Evolutionary conservation across 2,888 invertebrate species (phyloP).

Genomic region (Pharmacophagus antenor): DNA sequence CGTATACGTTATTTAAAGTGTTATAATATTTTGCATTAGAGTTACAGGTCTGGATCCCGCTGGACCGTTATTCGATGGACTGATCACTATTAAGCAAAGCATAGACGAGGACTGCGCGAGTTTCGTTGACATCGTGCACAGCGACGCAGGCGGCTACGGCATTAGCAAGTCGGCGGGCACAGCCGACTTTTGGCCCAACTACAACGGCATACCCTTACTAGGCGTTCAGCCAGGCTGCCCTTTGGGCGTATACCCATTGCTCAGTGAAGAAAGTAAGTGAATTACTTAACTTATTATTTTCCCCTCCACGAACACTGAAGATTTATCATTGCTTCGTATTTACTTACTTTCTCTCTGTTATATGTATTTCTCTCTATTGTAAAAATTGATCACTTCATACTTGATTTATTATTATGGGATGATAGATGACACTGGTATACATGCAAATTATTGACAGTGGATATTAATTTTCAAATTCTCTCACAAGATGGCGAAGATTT

Average conservation of each 20-base stretch:
- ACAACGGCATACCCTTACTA: slow-evolving; percentile 42
- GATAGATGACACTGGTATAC: no score
- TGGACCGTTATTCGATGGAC: slow-evolving; percentile 60
- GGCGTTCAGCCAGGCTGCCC: slow-evolving; percentile 78
- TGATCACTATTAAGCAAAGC: slow-evolving; percentile 30
- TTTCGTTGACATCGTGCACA: slow-evolving; percentile 80
- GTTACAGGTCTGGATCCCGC: slow-evolving; percentile 76
- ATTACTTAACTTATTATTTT: neutral
- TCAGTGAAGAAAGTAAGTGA: slow-evolving; percentile 54
- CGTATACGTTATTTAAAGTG: no score
- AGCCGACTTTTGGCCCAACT: slow-evolving; percentile 73
- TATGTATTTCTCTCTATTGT: no score
- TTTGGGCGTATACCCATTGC: slow-evolving; percentile 50
- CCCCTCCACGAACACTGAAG: no score
- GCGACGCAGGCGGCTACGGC: slow-evolving; percentile 74
- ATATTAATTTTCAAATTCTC: no score
- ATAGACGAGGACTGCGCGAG: slow-evolving; percentile 57
- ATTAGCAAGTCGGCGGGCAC: slow-evolving; percentile 57
- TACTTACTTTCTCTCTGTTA: no score
- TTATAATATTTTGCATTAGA: slow-evolving; percentile 48
- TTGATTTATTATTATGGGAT: no score
- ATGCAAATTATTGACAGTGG: no score
- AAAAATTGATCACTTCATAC: no score
- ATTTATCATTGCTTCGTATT: no score
- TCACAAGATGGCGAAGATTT: no score